Evolutionary conservation across 2,113 vertebrate genomes (phyloP).

Genomic region (Salvelinus alpinus): DNA sequence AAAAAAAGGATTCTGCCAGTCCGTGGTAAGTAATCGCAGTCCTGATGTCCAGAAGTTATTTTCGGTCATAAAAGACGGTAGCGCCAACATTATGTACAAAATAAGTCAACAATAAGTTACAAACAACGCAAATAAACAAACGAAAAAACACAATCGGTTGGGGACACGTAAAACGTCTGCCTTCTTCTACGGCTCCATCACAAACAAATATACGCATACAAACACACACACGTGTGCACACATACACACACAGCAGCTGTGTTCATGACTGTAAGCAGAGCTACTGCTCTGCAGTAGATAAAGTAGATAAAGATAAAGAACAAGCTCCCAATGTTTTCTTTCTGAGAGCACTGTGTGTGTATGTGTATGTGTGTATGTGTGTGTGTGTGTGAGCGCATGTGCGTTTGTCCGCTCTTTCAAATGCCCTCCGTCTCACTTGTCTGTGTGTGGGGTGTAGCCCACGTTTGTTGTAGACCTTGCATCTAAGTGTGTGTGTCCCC

Average conservation of each 20-base stretch:
- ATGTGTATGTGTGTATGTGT: background rate
- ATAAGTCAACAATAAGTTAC: no score
- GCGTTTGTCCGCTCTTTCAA: slow-evolving; percentile 17
- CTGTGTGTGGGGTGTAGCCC: background rate
- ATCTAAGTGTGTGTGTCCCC: slow-evolving; percentile 9
- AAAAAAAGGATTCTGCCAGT: no score
- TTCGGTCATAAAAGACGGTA: no score
- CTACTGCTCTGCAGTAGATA: slow-evolving; percentile 18
- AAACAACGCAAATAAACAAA: no score
- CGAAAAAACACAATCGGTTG: no score
- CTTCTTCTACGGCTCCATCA: no score
- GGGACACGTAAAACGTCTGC: no score
- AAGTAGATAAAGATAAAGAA: slow-evolving; percentile 49
- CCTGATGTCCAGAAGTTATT: no score
- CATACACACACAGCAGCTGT: slow-evolving; percentile 16
- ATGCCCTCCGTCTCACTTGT: slow-evolving; percentile 41
- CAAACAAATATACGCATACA: no score
- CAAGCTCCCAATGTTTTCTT: slow-evolving; percentile 55
- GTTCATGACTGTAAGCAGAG: slow-evolving; percentile 47
- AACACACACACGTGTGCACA: slow-evolving; percentile 5
- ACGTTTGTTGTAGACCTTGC: slow-evolving; percentile 11
- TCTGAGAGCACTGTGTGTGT: slow-evolving; percentile 40
- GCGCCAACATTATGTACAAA: no score
- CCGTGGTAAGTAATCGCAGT: no score
- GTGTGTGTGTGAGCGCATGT: slow-evolving; percentile 6